These are phyloP conservation scores for Sipunculus nudus DNA, from an alignment of 2,888 invertebrate species.

Conservation along the genomic window DNA sequence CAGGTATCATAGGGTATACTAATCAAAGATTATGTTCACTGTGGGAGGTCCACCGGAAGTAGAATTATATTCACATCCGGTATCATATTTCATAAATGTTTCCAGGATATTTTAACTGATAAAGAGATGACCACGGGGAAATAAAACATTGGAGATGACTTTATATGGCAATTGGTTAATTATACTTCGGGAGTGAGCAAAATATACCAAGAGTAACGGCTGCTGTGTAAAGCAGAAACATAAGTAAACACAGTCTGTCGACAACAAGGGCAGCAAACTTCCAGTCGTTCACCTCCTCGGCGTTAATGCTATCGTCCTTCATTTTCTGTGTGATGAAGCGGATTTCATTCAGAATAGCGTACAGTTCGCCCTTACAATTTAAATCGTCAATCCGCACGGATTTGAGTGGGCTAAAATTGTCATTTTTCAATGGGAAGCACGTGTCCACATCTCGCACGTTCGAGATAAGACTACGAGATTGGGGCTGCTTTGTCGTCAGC, in stretches of 20 bases:
- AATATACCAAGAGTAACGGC: conserved; percentile 37
- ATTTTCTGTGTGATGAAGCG: conserved; percentile 46
- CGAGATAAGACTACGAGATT: conserved; percentile 42
- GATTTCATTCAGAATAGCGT: conserved; percentile 45
- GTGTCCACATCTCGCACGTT: conserved; percentile 46
- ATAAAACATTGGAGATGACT: no score
- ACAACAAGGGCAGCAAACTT: conserved; percentile 44
- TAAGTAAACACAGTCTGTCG: conserved; percentile 39
- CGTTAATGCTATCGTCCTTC: conserved; percentile 35
- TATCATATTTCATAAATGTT: no score
- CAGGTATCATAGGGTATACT: no score
- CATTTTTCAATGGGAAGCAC: conserved; percentile 37
- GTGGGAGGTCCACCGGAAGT: no score
- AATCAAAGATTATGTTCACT: no score
- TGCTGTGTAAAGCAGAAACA: conserved; percentile 36
- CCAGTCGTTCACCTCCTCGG: conserved; percentile 39
- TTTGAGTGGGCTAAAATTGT: conserved; percentile 30
- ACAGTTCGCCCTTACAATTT: conserved; percentile 40
- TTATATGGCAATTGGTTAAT: no score
- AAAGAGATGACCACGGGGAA: no score
- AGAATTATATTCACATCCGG: no score
- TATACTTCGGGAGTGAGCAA: conserved; percentile 27
- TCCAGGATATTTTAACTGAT: no score
- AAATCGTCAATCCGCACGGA: conserved; percentile 30
- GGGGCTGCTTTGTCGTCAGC: conserved; percentile 39